A percentile compares a stretch with the other conserved stretches of the same genome.
Evolutionary conservation across 2,888 invertebrate genomes (phyloP).

Genomic region (Pammene aurita): DNA sequence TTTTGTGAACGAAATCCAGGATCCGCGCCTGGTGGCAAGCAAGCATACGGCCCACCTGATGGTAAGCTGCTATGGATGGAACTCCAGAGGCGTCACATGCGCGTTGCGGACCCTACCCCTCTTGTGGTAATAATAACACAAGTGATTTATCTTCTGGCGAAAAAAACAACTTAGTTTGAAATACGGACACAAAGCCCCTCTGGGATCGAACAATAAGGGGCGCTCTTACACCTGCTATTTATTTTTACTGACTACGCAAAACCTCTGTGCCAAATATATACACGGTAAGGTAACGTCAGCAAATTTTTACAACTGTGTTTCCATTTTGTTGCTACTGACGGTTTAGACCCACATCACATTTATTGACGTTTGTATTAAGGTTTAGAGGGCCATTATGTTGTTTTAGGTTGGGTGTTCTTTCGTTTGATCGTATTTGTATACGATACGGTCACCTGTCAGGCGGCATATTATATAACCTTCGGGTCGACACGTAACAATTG

Average conservation of each 20-base stretch:
- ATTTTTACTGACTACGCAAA: slow-evolving; percentile 33
- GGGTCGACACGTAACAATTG: neutral
- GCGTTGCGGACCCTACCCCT: too few relatives aligned
- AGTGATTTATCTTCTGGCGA: slow-evolving; percentile 1
- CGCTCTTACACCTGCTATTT: slow-evolving; percentile 24
- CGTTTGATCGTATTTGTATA: slow-evolving; percentile 26
- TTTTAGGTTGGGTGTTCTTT: slow-evolving; percentile 19
- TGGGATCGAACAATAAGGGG: slow-evolving; percentile 8
- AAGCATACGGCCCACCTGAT: too few relatives aligned
- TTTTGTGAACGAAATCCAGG: too few relatives aligned
- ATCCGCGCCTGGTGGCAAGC: too few relatives aligned
- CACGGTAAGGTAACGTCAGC: slow-evolving; percentile 18
- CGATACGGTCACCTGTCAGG: slow-evolving; percentile 2
- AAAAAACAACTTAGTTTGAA: slow-evolving; percentile 24
- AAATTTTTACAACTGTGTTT: slow-evolving; percentile 23
- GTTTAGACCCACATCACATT: slow-evolving; percentile 31
- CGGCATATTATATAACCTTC: slow-evolving; percentile 8
- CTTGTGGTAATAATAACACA: too few relatives aligned
- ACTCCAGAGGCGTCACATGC: too few relatives aligned
- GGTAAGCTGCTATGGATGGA: too few relatives aligned
- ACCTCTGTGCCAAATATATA: slow-evolving; percentile 22
- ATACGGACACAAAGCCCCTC: slow-evolving; percentile 22
- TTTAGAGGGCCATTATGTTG: slow-evolving; percentile 25
- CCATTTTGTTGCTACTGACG: slow-evolving; percentile 26
- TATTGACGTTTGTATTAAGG: slow-evolving; percentile 32